phyloP scores from a whole-genome alignment of 2,113 vertebrate species.

The Eulemur macaco region DNA sequence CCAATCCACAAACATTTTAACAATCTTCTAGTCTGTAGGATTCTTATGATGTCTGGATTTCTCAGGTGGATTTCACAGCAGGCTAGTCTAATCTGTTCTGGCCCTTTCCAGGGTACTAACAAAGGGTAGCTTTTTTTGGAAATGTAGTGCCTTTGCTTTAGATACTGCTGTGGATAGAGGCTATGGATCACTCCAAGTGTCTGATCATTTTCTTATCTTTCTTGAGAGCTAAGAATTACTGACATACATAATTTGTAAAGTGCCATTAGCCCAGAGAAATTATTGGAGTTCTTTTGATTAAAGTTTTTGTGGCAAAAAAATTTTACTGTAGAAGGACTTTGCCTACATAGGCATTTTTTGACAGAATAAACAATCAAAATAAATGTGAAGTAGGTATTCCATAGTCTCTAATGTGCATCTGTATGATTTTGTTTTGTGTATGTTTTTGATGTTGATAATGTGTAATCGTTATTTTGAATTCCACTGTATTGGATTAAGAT shows the following conservation, averaged over 20 bases:
- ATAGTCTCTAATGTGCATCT: neutral
- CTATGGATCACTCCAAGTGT: neutral
- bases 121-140: neutral
- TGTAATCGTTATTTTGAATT: constrained; percentile 47
- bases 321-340: constrained; percentile 28
- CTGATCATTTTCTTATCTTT: neutral
- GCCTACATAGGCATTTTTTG: neutral
- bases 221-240: neutral
- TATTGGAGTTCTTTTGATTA: neutral
- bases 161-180: neutral
- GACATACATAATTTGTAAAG: neutral
- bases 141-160: neutral
- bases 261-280: neutral
- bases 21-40: neutral
- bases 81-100: neutral
- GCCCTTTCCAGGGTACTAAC: neutral
- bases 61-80: neutral
- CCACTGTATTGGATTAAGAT: neutral
- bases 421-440: neutral
- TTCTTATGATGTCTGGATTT: neutral
- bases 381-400: neutral
- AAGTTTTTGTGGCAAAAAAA: neutral
- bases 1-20: neutral
- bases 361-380: constrained; percentile 19
- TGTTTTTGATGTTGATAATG: neutral